Percentiles rank a stretch among this genome's conserved stretches.
Conservation (phyloP, 2,888 invertebrate species). For the Emmelina monodactyla region DNA sequence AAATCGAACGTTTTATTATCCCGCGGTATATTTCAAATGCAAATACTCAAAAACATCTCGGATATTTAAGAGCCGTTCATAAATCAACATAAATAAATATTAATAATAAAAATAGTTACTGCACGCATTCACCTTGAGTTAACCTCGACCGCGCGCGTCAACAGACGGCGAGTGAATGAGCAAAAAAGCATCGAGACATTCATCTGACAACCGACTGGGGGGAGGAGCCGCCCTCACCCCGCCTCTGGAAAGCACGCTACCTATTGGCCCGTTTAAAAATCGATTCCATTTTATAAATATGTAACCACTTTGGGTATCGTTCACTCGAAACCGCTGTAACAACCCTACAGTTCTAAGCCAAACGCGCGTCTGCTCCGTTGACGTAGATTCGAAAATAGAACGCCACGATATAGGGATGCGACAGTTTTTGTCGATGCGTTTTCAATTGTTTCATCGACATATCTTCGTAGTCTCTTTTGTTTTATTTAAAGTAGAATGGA, state of each 20-base stretch:
- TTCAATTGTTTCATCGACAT: conserved; percentile 63
- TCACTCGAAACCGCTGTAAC: conserved; percentile 22
- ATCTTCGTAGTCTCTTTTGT: conserved; percentile 61
- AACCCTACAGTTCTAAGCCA: conserved; percentile 2
- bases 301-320: conserved; percentile 51
- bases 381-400: conserved; percentile 22
- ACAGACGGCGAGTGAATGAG: conserved; percentile 46
- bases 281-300: conserved; percentile 67
- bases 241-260: conserved; percentile 41
- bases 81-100: conserved; percentile 4
- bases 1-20: no score
- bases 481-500: conserved; percentile 57
- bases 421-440: conserved; percentile 25
- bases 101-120: neutral
- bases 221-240: conserved; percentile 42
- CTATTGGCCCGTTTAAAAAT: conserved; percentile 64
- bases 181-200: conserved; percentile 47
- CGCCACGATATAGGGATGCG: conserved; percentile 23
- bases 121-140: conserved; percentile 6
- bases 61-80: neutral
- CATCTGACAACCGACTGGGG: conserved; percentile 50
- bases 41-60: neutral
- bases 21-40: no score
- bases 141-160: conserved; percentile 27
- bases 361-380: neutral